phyloP scores from a whole-genome alignment of 2,113 vertebrate species.

The Ictalurus furcatus region DNA sequence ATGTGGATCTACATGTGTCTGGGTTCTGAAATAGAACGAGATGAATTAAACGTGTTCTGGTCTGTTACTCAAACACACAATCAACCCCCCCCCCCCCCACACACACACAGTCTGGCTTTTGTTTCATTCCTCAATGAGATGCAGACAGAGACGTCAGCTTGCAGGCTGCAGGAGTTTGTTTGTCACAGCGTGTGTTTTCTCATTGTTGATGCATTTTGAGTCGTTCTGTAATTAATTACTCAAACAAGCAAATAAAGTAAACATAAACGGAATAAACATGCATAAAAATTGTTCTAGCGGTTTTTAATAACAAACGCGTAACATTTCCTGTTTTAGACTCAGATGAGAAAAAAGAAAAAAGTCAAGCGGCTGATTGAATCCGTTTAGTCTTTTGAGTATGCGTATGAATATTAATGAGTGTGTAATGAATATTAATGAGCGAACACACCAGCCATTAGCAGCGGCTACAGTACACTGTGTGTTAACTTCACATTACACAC shows the following conservation, averaged over 20 bases:
- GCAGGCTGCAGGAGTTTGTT: neutral
- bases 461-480: neutral
- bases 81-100: neutral
- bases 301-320: neutral
- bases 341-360: neutral
- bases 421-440: neutral
- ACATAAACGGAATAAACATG: neutral
- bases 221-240: neutral
- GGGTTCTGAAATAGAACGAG: neutral
- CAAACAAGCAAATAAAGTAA: neutral
- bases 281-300: neutral
- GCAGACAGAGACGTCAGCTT: slow-evolving; percentile 16
- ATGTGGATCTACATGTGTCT: neutral
- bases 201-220: neutral
- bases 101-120: slow-evolving; percentile 27
- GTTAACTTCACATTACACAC: neutral
- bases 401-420: neutral
- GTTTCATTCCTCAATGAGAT: slow-evolving; percentile 34
- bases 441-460: neutral
- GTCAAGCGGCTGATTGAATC: too few species aligned
- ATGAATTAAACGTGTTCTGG: neutral
- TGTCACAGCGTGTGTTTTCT: neutral
- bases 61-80: neutral
- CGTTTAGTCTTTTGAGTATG: neutral
- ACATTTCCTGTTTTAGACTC: neutral